Conservation (phyloP, 1,140 invertebrate species). For the Medauroidea extradentata region DNA sequence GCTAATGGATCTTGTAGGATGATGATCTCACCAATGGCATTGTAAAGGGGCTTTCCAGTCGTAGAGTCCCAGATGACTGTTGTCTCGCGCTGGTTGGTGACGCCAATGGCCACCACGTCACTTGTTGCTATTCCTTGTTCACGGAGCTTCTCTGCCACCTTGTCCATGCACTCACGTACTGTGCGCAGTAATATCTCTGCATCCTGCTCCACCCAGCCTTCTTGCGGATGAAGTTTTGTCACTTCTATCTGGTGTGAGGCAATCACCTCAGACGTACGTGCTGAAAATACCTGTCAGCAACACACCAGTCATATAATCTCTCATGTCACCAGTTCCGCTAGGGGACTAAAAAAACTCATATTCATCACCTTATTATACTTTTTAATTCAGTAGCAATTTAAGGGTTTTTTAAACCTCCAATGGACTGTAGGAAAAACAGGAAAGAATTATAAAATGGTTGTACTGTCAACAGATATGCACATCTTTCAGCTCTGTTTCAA, state of each 20-base stretch:
- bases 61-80: constrained; percentile 92
- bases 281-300: constrained; percentile 84
- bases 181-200: constrained; percentile 66
- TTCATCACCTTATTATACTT: too few relatives aligned
- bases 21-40: constrained; percentile 73
- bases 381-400: too few relatives aligned
- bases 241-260: constrained; percentile 86
- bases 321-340: too few relatives aligned
- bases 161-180: constrained; percentile 64
- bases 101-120: constrained; percentile 77
- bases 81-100: constrained; percentile 97
- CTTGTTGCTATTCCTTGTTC: constrained; percentile 49
- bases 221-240: constrained; percentile 68
- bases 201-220: constrained; percentile 97
- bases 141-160: constrained; percentile 53
- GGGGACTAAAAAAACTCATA: too few relatives aligned
- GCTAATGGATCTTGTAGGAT: neutral
- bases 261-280: constrained; percentile 76
- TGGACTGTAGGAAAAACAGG: too few relatives aligned
- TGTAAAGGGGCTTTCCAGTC: constrained; percentile 89
- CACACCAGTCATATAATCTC: too few relatives aligned
- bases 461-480: too few relatives aligned
- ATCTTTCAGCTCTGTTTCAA: too few relatives aligned
- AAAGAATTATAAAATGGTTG: too few relatives aligned
- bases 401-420: too few relatives aligned